phyloP scores from a whole-genome alignment of 2,888 invertebrate species.

The Hedya salicella region DNA sequence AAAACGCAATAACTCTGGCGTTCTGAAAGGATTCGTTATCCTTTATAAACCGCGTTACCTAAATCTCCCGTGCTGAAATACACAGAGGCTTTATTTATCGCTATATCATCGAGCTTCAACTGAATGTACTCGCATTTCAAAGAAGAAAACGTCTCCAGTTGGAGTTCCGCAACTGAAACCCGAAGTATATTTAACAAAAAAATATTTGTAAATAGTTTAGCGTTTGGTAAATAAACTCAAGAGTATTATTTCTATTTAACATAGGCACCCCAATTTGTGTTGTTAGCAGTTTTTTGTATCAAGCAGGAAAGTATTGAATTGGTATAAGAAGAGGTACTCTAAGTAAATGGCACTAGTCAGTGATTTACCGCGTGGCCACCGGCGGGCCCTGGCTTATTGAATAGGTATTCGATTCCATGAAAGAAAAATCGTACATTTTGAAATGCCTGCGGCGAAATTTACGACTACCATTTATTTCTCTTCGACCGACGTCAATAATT shows the following conservation, averaged over 20 bases:
- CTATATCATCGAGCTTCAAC: conserved; percentile 49
- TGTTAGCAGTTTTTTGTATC: conserved; percentile 22
- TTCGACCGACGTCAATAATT: conserved; percentile 77
- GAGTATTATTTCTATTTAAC: neutral
- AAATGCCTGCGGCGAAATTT: conserved; percentile 70
- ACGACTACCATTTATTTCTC: conserved; percentile 71
- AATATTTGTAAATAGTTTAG: neutral
- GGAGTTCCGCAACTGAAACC: neutral
- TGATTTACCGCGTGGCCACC: conserved; percentile 73
- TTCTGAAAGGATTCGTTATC: conserved; percentile 52
- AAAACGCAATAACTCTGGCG: conserved; percentile 54
- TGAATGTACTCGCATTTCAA: conserved; percentile 39
- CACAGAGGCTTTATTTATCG: conserved; percentile 48
- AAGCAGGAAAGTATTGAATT: conserved; percentile 22
- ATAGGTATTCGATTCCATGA: conserved; percentile 68
- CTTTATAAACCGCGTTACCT: conserved; percentile 49
- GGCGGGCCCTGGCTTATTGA: conserved; percentile 72
- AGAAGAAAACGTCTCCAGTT: conserved; percentile 40
- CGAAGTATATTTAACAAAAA: neutral
- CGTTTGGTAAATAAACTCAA: neutral
- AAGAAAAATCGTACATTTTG: conserved; percentile 81
- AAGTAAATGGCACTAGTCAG: conserved; percentile 61
- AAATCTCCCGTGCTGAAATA: conserved; percentile 47
- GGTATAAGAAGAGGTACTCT: conserved; percentile 58
- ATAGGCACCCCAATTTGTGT: conserved; percentile 6